These are phyloP conservation scores for Hystrix brachyura DNA, from an alignment of 2,113 vertebrate species.

Conservation along the genomic window DNA sequence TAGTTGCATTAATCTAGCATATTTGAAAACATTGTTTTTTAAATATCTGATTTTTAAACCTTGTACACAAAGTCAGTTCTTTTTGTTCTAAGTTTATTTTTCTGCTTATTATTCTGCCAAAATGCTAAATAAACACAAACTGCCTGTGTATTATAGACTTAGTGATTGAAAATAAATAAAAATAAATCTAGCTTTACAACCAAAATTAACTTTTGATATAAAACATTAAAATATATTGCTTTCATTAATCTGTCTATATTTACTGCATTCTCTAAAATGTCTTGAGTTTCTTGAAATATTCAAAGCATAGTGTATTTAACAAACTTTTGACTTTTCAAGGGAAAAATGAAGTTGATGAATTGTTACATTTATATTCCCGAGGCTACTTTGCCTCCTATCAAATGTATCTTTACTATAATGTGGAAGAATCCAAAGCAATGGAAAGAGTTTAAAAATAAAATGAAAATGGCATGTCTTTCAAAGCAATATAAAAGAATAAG, in stretches of 20 bases:
- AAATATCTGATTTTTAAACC: background rate
- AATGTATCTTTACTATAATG: background rate
- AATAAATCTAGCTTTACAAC: background rate
- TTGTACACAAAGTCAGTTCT: background rate
- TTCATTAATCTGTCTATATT: constrained; percentile 19
- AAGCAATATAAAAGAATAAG: constrained; percentile 38
- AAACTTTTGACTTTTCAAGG: background rate
- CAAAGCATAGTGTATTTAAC: background rate
- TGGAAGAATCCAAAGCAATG: constrained; percentile 1
- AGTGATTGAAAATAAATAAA: background rate
- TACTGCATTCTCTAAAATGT: background rate
- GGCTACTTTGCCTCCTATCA: background rate
- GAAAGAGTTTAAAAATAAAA: constrained; percentile 14
- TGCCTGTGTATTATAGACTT: background rate
- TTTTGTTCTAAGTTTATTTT: background rate
- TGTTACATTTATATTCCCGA: background rate
- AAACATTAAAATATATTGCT: constrained; percentile 11
- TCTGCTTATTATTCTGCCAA: background rate
- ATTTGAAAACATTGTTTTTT: constrained; percentile 20
- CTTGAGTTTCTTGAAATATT: background rate
- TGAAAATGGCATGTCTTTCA: background rate
- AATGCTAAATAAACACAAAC: constrained; percentile 1
- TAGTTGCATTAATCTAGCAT: background rate
- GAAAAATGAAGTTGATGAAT: background rate
- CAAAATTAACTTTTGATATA: background rate